Evolutionary conservation across 2,888 invertebrate species (phyloP), one percentile per base, ranked within the genome.

Genomic region (Epirrhoe alternata): DNA sequence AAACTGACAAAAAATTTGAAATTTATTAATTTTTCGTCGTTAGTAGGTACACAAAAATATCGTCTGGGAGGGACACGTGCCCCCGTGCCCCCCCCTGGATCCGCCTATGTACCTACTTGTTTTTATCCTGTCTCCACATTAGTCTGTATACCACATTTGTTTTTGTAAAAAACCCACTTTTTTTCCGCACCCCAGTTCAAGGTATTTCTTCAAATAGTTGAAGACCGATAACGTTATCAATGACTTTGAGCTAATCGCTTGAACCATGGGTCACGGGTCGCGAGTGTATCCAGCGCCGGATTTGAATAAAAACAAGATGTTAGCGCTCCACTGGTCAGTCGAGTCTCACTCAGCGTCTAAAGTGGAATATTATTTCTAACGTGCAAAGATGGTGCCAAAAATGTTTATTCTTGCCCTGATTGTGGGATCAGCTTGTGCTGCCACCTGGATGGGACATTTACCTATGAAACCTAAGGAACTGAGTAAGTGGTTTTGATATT

Each of bases 271-370:
- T 52, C 60, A 59, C 38, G 42, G 79, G 73, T 82, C 82, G 81
- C 61, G 33, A 68, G 84, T 81, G 72, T 85, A 79, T 68, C 62
- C 66, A 12, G 74, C 33, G 81, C 80, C 79, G 73, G 78, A 72
- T 75, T 70, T 64, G 78, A 81, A 90, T 90, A 90, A 86, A 90
- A 89, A 86, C 88, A 86, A 81, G 77, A 74, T 74, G 69, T 68
- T 57, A 75, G 62, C 69, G 74, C 68, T 62, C 47, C 56, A 68
- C 56, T 57, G 74, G 81, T 73, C 90, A 90, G 89, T 90, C 81
- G 80, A 68, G 76, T 69, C 66, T 71, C 66, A 68, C 70, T 72
- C 73, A 54, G 51, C 31, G 51, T 50, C 61, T 50, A 17, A 38
- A 62, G 62, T 72, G 65, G n/a, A 55, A 52, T n/a, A n/a, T 45